Conservation (phyloP, 2,113 vertebrate genomes). For the Rhinolophus sinicus region DNA sequence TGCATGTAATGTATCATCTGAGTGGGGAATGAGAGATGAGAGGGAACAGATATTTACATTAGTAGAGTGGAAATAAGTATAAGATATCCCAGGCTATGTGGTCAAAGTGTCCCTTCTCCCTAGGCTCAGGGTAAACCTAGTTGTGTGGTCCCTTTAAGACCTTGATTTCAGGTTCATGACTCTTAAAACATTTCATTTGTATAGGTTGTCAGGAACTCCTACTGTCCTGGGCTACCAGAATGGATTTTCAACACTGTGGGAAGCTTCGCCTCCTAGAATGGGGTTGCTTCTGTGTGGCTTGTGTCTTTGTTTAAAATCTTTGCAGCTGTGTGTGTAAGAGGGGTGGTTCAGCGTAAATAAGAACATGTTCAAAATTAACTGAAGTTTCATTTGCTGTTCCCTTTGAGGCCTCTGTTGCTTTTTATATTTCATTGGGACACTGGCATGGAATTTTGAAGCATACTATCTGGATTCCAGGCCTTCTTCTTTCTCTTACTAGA, state of each 20-base stretch:
- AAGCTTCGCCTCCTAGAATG: not conserved
- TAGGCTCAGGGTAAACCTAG: not conserved
- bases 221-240: not conserved
- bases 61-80: not conserved
- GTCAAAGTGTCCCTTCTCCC: not conserved
- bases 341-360: not conserved
- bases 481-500: not conserved
- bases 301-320: not conserved
- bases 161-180: not conserved
- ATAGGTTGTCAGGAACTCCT: not conserved
- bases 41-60: not conserved
- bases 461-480: not conserved
- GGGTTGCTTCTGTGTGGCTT: not conserved
- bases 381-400: not conserved
- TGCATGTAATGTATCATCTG: not conserved
- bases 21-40: not conserved
- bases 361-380: not conserved
- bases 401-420: not conserved
- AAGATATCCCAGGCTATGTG: not conserved
- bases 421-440: not conserved
- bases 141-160: not conserved
- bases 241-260: not conserved
- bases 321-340: not conserved
- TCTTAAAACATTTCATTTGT: not conserved
- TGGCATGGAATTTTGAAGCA: not conserved